Evolutionary conservation across 2,797 vertebrate species (phyloP).

Genomic region (Lagorchestes hirsutus): DNA sequence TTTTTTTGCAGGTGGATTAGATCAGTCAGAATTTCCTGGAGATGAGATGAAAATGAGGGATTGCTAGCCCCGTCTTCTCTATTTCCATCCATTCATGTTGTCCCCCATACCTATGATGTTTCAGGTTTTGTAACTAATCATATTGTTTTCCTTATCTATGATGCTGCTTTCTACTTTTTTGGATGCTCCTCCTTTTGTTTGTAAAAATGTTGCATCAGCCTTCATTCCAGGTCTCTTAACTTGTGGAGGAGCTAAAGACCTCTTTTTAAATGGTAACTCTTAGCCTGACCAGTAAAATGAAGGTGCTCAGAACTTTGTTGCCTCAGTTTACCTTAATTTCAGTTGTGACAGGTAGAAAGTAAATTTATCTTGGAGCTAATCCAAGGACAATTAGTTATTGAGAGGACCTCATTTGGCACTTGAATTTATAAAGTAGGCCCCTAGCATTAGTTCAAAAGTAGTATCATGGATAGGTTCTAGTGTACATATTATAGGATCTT

Average conservation of each 20-base stretch:
- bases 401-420: neutral
- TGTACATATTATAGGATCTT: constrained; percentile 34
- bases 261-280: neutral
- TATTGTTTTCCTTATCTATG: neutral
- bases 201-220: neutral
- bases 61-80: neutral
- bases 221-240: neutral
- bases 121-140: neutral
- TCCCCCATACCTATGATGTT: neutral
- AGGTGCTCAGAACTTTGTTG: neutral
- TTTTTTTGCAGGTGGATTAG: neutral
- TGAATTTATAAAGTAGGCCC: neutral
- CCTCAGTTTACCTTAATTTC: neutral
- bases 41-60: neutral
- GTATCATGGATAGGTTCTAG: constrained; percentile 15
- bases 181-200: neutral
- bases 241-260: neutral
- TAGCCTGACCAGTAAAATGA: neutral
- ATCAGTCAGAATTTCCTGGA: neutral
- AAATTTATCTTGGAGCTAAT: neutral
- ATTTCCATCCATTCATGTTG: neutral
- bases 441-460: constrained; percentile 14
- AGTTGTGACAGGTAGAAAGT: constrained; percentile 2
- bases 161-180: neutral
- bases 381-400: constrained; percentile 5